phyloP scores from a whole-genome alignment of 2,113 vertebrate genomes.

The Oryzias woworae region DNA sequence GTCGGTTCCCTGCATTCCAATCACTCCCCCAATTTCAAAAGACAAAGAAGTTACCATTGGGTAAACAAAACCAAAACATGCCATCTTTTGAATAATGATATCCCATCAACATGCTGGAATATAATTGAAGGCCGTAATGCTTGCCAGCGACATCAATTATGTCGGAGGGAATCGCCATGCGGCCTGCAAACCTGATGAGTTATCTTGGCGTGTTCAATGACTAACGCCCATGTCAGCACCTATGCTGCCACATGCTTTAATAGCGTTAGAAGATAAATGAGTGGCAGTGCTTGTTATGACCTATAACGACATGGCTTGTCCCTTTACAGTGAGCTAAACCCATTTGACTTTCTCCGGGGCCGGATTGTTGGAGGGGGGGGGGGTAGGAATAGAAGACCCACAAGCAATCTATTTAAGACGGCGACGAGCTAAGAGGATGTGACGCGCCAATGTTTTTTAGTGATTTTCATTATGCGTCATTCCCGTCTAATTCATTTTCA shows the following conservation, averaged over 20 bases:
- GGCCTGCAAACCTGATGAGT: slow-evolving; percentile 30
- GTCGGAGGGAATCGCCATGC: slow-evolving; percentile 43
- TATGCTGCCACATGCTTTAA: slow-evolving; percentile 53
- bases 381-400: slow-evolving; percentile 70
- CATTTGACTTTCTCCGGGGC: slow-evolving; percentile 52
- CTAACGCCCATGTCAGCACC: slow-evolving; percentile 66
- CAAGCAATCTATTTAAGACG: slow-evolving; percentile 80
- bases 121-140: slow-evolving; percentile 37
- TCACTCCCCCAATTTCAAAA: slow-evolving; percentile 11
- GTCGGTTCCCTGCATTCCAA: slow-evolving; percentile 9
- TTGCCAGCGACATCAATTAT: slow-evolving; percentile 50
- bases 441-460: slow-evolving; percentile 76
- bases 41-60: slow-evolving; percentile 22
- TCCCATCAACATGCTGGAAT: slow-evolving; percentile 36
- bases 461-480: slow-evolving; percentile 81
- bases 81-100: slow-evolving; percentile 28
- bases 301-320: slow-evolving; percentile 61
- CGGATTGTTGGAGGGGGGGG: not conserved
- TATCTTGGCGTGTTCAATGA: slow-evolving; percentile 52
- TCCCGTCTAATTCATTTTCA: slow-evolving; percentile 80
- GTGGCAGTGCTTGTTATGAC: slow-evolving; percentile 67
- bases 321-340: slow-evolving; percentile 67
- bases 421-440: slow-evolving; percentile 73
- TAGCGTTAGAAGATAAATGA: slow-evolving; percentile 75
- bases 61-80: slow-evolving; percentile 42